Evolutionary conservation across 2,113 vertebrate species (phyloP).

Genomic region (Pterocles gutturalis): DNA sequence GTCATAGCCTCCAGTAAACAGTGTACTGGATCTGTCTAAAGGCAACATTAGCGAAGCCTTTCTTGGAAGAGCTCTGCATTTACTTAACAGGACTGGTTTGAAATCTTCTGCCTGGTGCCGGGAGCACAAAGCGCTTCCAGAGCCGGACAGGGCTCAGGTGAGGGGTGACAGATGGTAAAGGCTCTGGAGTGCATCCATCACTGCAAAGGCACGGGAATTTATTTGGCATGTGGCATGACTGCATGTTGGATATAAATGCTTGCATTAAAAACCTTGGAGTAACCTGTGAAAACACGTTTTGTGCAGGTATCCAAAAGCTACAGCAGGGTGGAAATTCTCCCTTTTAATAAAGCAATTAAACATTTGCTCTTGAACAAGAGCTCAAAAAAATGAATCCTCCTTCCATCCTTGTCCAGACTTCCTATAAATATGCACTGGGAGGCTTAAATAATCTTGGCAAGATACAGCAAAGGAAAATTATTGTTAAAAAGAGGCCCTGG

Average conservation of each 20-base stretch:
- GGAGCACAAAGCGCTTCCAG: neutral
- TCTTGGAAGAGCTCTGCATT: neutral
- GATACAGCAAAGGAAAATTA: conserved; percentile 53
- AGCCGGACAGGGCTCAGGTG: neutral
- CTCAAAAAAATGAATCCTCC: neutral
- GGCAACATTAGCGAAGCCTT: neutral
- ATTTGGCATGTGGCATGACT: neutral
- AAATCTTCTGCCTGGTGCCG: neutral
- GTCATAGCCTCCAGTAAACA: neutral
- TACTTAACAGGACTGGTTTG: neutral
- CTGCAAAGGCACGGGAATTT: neutral
- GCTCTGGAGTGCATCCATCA: neutral
- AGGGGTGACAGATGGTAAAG: neutral
- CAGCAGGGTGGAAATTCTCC: neutral
- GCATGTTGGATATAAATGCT: neutral
- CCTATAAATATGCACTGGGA: conserved; percentile 34
- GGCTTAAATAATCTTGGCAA: conserved; percentile 67
- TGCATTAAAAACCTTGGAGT: neutral
- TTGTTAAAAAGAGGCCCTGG: conserved; percentile 49
- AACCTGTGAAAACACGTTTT: neutral
- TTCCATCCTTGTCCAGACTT: conserved; percentile 30
- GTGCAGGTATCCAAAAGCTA: neutral
- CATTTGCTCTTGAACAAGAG: neutral
- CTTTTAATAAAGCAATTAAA: conserved; percentile 33
- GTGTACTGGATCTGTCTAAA: neutral